phyloP scores from a whole-genome alignment of 2,888 invertebrate genomes.

The Lepidochrysops patricia region DNA sequence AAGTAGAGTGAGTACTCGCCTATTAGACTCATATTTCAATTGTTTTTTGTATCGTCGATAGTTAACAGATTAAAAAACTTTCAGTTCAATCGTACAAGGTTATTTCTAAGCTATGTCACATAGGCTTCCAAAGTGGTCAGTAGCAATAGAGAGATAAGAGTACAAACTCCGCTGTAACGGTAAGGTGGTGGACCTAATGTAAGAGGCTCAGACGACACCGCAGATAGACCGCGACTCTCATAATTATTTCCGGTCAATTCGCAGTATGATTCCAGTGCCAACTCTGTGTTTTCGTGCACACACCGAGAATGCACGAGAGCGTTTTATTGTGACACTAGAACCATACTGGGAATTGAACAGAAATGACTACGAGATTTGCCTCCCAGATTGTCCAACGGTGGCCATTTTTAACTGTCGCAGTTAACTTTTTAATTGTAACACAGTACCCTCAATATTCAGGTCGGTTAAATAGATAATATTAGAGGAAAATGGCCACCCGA shows the following conservation, averaged over 20 bases:
- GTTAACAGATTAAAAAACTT: not conserved
- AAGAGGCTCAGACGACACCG: conserved; percentile 25
- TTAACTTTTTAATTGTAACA: not conserved
- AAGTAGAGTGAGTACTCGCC: not conserved
- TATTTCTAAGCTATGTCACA: conserved; percentile 26
- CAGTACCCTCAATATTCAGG: not conserved
- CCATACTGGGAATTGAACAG: too few relatives aligned
- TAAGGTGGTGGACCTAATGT: conserved; percentile 50
- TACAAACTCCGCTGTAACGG: conserved; percentile 51
- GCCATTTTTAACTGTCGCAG: conserved; percentile 1
- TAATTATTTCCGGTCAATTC: too few relatives aligned
- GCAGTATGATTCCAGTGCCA: too few relatives aligned
- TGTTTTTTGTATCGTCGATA: not conserved
- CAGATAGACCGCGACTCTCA: too few relatives aligned
- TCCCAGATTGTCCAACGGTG: not conserved
- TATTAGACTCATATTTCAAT: not conserved
- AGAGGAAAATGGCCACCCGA: not conserved
- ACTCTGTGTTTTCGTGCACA: too few relatives aligned
- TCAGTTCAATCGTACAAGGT: too few relatives aligned
- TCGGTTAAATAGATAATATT: not conserved
- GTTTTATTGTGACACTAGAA: too few relatives aligned
- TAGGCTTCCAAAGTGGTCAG: conserved; percentile 46
- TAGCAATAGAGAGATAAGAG: conserved; percentile 38
- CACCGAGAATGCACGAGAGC: too few relatives aligned
- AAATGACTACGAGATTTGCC: too few relatives aligned